Base-by-base conservation (phyloP, 2,888 invertebrate species). In the Hemicrepidius hirtus region DNA sequence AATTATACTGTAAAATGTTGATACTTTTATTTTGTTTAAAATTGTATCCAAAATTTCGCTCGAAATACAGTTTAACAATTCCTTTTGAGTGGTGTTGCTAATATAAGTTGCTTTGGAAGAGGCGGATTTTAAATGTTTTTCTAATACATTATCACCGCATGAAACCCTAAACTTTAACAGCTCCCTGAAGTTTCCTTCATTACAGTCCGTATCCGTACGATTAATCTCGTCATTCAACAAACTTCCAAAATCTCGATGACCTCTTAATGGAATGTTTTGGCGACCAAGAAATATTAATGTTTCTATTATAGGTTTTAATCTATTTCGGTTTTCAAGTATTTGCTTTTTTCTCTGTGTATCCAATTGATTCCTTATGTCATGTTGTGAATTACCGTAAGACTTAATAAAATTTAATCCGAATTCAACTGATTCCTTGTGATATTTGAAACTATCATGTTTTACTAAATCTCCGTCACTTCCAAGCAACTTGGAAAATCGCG, bases 151-250 rank as follows among this genome's bases (percentile, higher is more conserved):
- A 68, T 68, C 68, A 5, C 60, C 68, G 49, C 49, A 44, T 24
- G 46, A 44, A 12, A 68, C 40, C n/a, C 68, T 46, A 49, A 50
- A 68, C 50, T 49, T 60, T 60, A 68, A 50, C 32, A 60, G 24
- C 16, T 59, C 21, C 44, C 68, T 60, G 49, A 68, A 68, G n/a
- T 66, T 66, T 5, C 53, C 66, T 55, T 66, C 71, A 28, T 53
- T 53, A 6, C 5, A 20, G 9, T 55, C 32, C 28, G 9, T 32
- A 13, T n/a, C n/a, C n/a, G n/a, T n/a, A n/a, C n/a, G 28, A 2
- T 13, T 28, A 55, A 6, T 40, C 40, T 40, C 10, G n/a, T 28
- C 28, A 40, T 40, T 40, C 40, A 40, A 40, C 40, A 40, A 40
- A 10, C 10, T 10, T n/a, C 40, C 40, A n/a, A 40, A 40, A 40